These are phyloP conservation scores for Pagrus major DNA, from an alignment of 2,113 vertebrate species.

Conservation along the genomic window DNA sequence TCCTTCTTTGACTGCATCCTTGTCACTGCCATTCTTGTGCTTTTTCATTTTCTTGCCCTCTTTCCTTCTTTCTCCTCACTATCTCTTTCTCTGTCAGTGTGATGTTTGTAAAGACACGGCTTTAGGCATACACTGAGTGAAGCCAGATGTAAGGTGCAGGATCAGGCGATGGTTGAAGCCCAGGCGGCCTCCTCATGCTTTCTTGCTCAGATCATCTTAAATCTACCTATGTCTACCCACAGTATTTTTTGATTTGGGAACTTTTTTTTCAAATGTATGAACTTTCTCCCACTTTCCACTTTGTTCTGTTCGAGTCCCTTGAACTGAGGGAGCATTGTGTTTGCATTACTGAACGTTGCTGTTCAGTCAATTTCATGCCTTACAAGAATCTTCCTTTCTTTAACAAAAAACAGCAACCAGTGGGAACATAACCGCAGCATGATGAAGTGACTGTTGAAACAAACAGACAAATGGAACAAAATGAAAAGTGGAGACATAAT, in stretches of 20 bases:
- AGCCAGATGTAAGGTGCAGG: conserved; percentile 61
- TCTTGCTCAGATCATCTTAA: not conserved
- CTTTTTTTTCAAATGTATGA: not conserved
- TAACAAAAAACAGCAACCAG: not conserved
- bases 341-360: conserved; percentile 26
- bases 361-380: conserved; percentile 9
- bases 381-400: not conserved
- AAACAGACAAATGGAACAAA: conserved; percentile 12
- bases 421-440: conserved; percentile 6
- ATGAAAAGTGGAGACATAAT: not conserved
- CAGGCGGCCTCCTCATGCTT: conserved; percentile 31
- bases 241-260: conserved; percentile 8
- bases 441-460: conserved; percentile 15
- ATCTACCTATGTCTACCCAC: conserved; percentile 9
- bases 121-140: conserved; percentile 56
- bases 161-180: conserved; percentile 24
- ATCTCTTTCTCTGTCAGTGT: conserved; percentile 31
- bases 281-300: not conserved
- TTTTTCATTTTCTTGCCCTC: not conserved
- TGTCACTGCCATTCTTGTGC: conserved; percentile 3
- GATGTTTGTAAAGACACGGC: conserved; percentile 43
- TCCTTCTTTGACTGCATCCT: not conserved
- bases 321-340: not conserved
- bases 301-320: not conserved
- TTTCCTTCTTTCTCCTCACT: not conserved